These are phyloP conservation scores for Liolophura sinensis DNA, from an alignment of 1,140 invertebrate species.

Conservation along the genomic window DNA sequence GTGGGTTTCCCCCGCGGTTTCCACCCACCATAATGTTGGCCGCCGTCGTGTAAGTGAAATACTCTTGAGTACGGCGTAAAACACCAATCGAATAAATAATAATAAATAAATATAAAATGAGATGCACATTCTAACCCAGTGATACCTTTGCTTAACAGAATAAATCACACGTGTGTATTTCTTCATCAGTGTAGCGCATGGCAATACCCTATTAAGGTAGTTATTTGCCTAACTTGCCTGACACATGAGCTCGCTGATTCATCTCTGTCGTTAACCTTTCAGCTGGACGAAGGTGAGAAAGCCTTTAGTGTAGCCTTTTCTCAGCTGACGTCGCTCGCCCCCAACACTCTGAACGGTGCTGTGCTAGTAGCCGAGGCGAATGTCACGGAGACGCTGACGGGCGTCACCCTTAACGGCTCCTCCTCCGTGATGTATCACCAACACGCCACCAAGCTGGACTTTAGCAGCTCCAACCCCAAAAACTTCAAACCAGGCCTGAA, in stretches of 20 bases:
- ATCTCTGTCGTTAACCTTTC: neutral
- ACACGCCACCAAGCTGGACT: slow-evolving; percentile 37
- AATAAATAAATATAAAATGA: too few species aligned
- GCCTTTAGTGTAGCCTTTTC: slow-evolving; percentile 31
- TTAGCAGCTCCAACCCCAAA: slow-evolving; percentile 39
- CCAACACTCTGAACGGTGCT: slow-evolving; percentile 13
- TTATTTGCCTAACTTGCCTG: too few species aligned
- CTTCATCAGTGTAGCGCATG: too few species aligned
- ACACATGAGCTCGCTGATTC: neutral
- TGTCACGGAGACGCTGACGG: slow-evolving; percentile 43
- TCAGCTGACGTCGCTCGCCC: slow-evolving; percentile 14
- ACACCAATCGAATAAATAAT: too few species aligned
- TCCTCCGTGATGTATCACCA: slow-evolving; percentile 27
- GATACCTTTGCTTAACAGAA: too few species aligned
- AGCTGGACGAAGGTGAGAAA: slow-evolving; percentile 38
- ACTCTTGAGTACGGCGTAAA: too few species aligned
- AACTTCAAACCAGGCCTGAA: slow-evolving; percentile 48
- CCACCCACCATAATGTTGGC: too few species aligned
- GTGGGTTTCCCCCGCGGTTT: too few species aligned
- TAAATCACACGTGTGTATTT: too few species aligned
- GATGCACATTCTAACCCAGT: too few species aligned
- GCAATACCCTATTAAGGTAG: too few species aligned
- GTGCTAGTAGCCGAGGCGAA: slow-evolving; percentile 35
- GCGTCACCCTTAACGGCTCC: slow-evolving; percentile 33
- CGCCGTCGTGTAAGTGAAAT: too few species aligned